Evolutionary conservation across 2,888 invertebrate species (phyloP).

Genomic region (Drosophila cyrtoloma): DNA sequence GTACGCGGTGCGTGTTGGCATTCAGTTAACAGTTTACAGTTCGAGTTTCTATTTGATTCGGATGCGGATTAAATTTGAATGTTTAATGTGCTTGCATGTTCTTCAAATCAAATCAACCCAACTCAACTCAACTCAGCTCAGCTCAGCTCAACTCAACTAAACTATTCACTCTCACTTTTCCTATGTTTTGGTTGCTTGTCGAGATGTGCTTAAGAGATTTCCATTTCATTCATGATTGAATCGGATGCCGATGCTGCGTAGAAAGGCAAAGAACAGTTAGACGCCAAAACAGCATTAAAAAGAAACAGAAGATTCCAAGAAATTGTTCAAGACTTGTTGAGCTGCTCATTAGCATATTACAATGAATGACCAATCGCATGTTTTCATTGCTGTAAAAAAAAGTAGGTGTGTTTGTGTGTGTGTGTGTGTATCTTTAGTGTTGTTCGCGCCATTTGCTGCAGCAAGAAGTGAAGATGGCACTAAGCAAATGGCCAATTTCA

Average conservation of each 20-base stretch:
- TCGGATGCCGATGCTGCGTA: constrained; percentile 36
- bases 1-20: not conserved
- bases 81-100: constrained; percentile 25
- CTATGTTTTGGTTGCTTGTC: constrained; percentile 24
- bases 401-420: constrained; percentile 11
- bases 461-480: constrained; percentile 29
- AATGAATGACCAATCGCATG: constrained; percentile 49
- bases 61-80: constrained; percentile 18
- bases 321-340: constrained; percentile 53
- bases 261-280: constrained; percentile 64
- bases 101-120: constrained; percentile 4
- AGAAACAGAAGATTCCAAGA: constrained; percentile 32
- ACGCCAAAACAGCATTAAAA: constrained; percentile 24
- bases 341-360: constrained; percentile 68
- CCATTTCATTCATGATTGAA: constrained; percentile 69
- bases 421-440: constrained; percentile 14
- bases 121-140: not conserved
- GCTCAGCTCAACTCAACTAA: not conserved
- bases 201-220: constrained; percentile 45
- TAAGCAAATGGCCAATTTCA: constrained; percentile 33
- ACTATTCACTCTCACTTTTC: constrained; percentile 37
- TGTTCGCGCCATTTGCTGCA: constrained; percentile 1
- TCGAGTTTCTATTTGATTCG: constrained; percentile 27
- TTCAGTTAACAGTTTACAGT: constrained; percentile 15
- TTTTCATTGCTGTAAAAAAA: constrained; percentile 17